Conservation (phyloP, 2,888 invertebrate genomes). For the Hydroisotoma schaefferi region DNA sequence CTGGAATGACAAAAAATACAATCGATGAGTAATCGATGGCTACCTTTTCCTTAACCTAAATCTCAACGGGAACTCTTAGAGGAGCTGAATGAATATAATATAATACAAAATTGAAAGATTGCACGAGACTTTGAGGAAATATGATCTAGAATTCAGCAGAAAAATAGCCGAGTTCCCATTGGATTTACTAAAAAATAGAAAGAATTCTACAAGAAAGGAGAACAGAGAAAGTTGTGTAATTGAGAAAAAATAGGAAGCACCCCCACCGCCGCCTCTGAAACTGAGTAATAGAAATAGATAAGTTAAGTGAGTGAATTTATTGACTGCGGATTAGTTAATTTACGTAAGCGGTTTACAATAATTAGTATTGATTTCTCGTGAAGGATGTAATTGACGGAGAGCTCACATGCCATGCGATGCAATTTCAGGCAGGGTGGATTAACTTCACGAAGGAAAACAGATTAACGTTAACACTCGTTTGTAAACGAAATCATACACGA, state of each 20-base stretch:
- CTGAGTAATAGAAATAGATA: not conserved
- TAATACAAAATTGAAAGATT: constrained; percentile 4
- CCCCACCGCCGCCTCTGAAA: constrained; percentile 48
- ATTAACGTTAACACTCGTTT: not conserved
- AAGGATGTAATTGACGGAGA: constrained; percentile 1
- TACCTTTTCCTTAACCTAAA: not conserved
- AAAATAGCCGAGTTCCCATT: constrained; percentile 3
- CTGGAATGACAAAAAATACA: constrained; percentile 46
- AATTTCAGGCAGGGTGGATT: not conserved
- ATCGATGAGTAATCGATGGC: not conserved
- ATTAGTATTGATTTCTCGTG: too few relatives aligned
- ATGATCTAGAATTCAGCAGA: too few relatives aligned
- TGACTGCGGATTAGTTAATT: not conserved
- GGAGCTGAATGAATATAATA: too few relatives aligned
- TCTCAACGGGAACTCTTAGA: constrained; percentile 7
- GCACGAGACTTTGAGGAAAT: too few relatives aligned
- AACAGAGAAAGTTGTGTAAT: constrained; percentile 21
- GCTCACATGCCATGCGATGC: constrained; percentile 6
- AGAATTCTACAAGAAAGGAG: constrained; percentile 11
- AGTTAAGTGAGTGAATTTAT: not conserved
- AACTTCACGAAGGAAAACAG: constrained; percentile 1
- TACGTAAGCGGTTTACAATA: too few relatives aligned
- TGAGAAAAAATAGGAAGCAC: constrained; percentile 37
- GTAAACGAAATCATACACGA: constrained; percentile 26
- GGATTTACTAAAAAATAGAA: constrained; percentile 3